These are phyloP conservation scores for Rhynchonycteris naso DNA, from an alignment of 2,797 vertebrate genomes.

Conservation along the genomic window DNA sequence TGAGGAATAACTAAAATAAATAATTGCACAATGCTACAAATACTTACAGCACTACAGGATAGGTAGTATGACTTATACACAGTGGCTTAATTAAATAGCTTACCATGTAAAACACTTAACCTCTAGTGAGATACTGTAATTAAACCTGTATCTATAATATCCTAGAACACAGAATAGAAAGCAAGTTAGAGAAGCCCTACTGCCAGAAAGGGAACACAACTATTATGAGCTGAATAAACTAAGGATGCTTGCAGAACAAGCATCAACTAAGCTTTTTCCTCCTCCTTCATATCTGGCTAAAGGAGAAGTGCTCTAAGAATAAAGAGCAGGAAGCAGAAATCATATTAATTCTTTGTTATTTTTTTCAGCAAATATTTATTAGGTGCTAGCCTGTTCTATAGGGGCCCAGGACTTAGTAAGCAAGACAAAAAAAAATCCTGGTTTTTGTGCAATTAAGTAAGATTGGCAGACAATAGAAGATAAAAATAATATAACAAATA, in stretches of 20 bases:
- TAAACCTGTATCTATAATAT: neutral
- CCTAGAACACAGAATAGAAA: neutral
- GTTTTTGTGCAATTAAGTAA: neutral
- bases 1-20: constrained; percentile 45
- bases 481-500: neutral
- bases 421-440: neutral
- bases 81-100: constrained; percentile 27
- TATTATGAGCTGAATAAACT: neutral
- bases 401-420: neutral
- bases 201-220: neutral
- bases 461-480: neutral
- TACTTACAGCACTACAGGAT: neutral
- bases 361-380: constrained; percentile 1
- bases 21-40: neutral
- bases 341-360: neutral
- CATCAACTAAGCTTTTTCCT: neutral
- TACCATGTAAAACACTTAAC: constrained; percentile 12
- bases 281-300: neutral
- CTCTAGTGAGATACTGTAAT: neutral
- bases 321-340: neutral
- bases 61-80: neutral
- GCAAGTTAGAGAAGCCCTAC: neutral
- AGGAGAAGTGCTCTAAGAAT: neutral
- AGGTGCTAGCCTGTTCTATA: neutral
- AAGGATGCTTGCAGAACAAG: neutral